Evolutionary conservation across 37 sponge, comb jelly and placozoan genomes (phyloP).

Genomic region (Aphrocallistes beatrix): DNA sequence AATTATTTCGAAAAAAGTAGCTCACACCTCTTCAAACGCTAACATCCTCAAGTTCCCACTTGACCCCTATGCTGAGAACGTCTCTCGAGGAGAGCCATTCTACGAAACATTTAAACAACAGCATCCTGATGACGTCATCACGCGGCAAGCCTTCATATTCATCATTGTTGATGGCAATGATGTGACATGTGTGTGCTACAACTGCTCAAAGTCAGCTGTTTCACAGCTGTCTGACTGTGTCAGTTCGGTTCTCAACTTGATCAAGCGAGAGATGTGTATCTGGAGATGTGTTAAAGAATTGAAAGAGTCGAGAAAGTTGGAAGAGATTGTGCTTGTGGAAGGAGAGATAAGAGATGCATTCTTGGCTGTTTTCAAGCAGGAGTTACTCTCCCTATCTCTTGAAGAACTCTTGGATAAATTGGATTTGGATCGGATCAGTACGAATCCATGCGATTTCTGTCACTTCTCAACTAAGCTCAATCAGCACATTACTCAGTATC

Average conservation of each 20-base stretch:
- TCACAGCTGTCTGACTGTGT: neutral
- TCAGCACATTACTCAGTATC: neutral
- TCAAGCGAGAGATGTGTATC: neutral
- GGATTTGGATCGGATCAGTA: neutral
- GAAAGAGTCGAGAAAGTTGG: neutral
- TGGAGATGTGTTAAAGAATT: neutral
- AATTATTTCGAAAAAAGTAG: neutral
- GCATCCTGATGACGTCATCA: neutral
- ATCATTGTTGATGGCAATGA: neutral
- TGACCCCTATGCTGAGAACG: neutral
- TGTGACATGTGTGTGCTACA: neutral
- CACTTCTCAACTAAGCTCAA: neutral
- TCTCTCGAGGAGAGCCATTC: conserved; percentile 12
- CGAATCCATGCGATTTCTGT: neutral
- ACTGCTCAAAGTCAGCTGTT: neutral
- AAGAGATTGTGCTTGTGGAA: neutral
- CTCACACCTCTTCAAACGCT: neutral
- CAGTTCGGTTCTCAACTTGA: neutral
- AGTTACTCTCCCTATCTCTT: neutral
- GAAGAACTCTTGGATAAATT: neutral
- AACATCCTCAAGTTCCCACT: neutral
- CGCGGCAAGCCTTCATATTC: neutral
- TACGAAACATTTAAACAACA: neutral
- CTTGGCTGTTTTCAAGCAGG: neutral
- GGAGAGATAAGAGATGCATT: neutral